Evolutionary conservation across 2,888 invertebrate genomes (phyloP).

Genomic region (Drosophila atripex): DNA sequence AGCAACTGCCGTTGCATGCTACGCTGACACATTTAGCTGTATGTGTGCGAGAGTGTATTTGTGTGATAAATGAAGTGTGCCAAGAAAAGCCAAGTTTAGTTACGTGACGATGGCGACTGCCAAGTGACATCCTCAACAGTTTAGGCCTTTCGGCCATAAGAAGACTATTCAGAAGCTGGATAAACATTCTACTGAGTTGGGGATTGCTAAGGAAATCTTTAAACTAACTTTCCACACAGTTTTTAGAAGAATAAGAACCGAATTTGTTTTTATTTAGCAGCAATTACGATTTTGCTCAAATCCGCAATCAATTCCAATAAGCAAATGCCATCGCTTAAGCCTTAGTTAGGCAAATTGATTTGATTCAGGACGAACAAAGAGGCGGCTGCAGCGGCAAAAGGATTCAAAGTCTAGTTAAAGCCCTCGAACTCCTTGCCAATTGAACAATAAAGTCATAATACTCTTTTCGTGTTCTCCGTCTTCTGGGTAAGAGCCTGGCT

Average conservation of each 20-base stretch:
- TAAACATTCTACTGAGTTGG: neutral
- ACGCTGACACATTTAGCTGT: slow-evolving; percentile 58
- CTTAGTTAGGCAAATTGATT: slow-evolving; percentile 25
- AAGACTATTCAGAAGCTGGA: neutral
- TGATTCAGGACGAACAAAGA: slow-evolving; percentile 5
- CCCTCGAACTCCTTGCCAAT: slow-evolving; percentile 28
- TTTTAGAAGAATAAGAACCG: neutral
- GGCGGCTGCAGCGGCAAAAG: slow-evolving; percentile 4
- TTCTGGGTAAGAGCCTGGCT: slow-evolving; percentile 36
- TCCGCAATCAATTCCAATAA: neutral
- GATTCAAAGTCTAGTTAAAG: slow-evolving; percentile 10
- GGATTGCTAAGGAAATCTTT: too few species aligned
- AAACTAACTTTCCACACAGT: neutral
- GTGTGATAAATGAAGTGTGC: slow-evolving; percentile 59
- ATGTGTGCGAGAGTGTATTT: slow-evolving; percentile 5
- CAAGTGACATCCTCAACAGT: slow-evolving; percentile 23
- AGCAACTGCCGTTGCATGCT: slow-evolving; percentile 34
- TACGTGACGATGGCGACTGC: slow-evolving; percentile 31
- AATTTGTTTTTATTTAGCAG: neutral
- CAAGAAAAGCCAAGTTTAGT: slow-evolving; percentile 34
- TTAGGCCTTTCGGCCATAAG: slow-evolving; percentile 1
- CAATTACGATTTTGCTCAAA: neutral
- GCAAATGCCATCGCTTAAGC: neutral
- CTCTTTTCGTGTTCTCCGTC: slow-evolving; percentile 30
- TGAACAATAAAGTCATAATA: slow-evolving; percentile 53